phyloP scores from a whole-genome alignment of 2,113 vertebrate species.

The Microcebus griseorufus region DNA sequence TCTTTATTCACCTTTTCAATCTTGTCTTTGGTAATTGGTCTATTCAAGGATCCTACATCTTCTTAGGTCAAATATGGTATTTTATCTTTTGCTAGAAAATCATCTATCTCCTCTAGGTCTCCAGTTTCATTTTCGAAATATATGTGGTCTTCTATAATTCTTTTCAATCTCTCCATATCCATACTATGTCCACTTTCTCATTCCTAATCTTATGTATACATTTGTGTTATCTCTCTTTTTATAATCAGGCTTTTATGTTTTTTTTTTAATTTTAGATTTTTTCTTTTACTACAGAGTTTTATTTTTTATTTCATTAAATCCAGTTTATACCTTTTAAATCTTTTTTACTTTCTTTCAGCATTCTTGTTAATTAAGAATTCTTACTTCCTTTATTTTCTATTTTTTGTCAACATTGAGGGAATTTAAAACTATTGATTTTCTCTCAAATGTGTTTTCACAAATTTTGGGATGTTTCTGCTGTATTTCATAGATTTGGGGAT shows the following conservation, averaged over 20 bases:
- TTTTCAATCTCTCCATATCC: background rate
- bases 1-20: slow-evolving; percentile 72
- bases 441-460: background rate
- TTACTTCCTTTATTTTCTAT: slow-evolving; percentile 10
- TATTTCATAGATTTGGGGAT: background rate
- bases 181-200: background rate
- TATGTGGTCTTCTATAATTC: background rate
- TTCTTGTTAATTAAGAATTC: slow-evolving; percentile 12
- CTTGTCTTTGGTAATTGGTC: slow-evolving; percentile 62
- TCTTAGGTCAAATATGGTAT: slow-evolving; percentile 52
- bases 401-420: slow-evolving; percentile 11
- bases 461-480: background rate
- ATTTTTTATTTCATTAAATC: background rate
- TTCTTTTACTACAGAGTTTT: background rate
- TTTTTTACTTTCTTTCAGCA: background rate
- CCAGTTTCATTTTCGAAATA: slow-evolving; percentile 35
- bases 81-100: slow-evolving; percentile 57
- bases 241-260: background rate
- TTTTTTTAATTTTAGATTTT: background rate
- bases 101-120: background rate
- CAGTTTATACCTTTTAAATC: background rate
- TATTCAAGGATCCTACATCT: slow-evolving; percentile 53
- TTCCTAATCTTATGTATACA: background rate
- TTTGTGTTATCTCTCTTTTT: background rate
- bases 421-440: background rate